phyloP scores from a whole-genome alignment of 1,140 invertebrate genomes.

The Heliconius nattereri region DNA sequence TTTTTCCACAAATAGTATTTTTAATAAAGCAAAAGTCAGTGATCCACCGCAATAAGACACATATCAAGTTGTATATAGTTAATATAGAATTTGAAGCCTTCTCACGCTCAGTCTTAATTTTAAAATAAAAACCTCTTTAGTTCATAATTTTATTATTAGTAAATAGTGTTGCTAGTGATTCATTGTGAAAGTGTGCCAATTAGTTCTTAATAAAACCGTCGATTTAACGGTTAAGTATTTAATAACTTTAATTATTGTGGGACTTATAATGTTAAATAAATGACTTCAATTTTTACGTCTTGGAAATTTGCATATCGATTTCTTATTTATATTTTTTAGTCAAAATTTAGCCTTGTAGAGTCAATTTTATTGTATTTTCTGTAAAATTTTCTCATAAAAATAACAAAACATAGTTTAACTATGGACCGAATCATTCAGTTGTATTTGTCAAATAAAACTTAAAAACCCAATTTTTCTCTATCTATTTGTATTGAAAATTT shows the following conservation, averaged over 20 bases:
- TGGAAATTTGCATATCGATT: not conserved
- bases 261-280: conserved; percentile 17
- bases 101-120: conserved; percentile 37
- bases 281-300: conserved; percentile 13
- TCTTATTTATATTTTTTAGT: not conserved
- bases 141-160: conserved; percentile 61
- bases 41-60: conserved; percentile 50
- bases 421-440: not conserved
- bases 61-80: conserved; percentile 55
- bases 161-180: conserved; percentile 77
- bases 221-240: conserved; percentile 23
- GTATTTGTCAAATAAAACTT: not conserved
- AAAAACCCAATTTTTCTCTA: not conserved
- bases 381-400: not conserved
- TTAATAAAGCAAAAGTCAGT: conserved; percentile 35
- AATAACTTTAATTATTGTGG: conserved; percentile 36
- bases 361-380: not conserved
- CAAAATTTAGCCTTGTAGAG: not conserved
- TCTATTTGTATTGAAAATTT: not conserved
- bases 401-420: not conserved
- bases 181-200: conserved; percentile 80
- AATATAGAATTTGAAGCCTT: conserved; percentile 37
- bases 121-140: conserved; percentile 61
- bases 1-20: conserved; percentile 42
- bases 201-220: conserved; percentile 58